Percentiles rank a stretch among this genome's conserved stretches.
Conservation (phyloP, 2,888 invertebrate genomes). For the Oligia fasciuncula region DNA sequence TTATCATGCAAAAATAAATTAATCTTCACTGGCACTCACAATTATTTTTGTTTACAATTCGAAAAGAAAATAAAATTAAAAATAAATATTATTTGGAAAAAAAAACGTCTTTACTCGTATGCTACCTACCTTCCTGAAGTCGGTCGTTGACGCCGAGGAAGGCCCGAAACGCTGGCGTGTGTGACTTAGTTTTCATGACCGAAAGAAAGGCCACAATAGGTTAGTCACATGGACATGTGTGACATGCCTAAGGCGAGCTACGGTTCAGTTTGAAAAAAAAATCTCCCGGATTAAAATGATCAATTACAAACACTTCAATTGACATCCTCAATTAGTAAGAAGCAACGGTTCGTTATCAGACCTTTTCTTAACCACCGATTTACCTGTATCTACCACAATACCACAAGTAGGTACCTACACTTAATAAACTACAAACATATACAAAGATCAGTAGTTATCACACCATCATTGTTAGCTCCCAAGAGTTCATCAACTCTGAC, state of each 20-base stretch:
- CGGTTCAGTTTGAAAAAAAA: background rate
- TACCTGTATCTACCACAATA: slow-evolving; percentile 9
- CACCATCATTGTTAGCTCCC: slow-evolving; percentile 16
- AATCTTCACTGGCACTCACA: background rate
- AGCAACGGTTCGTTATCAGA: slow-evolving; percentile 10
- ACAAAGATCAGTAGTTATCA: slow-evolving; percentile 20
- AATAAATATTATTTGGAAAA: background rate
- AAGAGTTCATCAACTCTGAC: slow-evolving; percentile 14
- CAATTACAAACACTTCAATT: background rate
- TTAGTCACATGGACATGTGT: background rate
- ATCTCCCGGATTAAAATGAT: background rate
- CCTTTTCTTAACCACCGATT: slow-evolving; percentile 9
- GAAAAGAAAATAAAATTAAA: background rate
- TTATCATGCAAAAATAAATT: slow-evolving; percentile 25
- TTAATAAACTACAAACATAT: slow-evolving; percentile 5
- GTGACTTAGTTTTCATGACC: background rate
- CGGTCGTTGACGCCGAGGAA: background rate
- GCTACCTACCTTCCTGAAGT: background rate
- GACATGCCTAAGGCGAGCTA: too few relatives aligned
- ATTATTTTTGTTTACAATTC: background rate
- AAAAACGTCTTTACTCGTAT: background rate
- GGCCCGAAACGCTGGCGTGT: too few relatives aligned
- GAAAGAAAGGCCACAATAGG: background rate
- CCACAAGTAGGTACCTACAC: slow-evolving; percentile 32
- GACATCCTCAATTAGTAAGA: slow-evolving; percentile 24